These are phyloP conservation scores for Elephantulus edwardii DNA, from an alignment of 2,113 vertebrate species.

Conservation along the genomic window DNA sequence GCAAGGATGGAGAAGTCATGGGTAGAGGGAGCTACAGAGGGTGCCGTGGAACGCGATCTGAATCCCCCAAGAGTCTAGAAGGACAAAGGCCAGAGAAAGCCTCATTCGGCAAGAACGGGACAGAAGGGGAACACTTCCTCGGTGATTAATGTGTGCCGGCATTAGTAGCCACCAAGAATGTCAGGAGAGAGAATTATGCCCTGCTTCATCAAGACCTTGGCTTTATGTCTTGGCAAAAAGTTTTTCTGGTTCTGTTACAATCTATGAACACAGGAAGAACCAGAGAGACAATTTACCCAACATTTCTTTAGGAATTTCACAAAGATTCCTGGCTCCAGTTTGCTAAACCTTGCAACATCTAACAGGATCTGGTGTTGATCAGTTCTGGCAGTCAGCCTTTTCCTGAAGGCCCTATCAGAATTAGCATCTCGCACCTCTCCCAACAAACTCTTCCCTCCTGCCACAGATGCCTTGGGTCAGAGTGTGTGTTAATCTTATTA, in stretches of 20 bases:
- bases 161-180: neutral
- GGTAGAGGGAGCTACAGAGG: neutral
- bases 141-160: neutral
- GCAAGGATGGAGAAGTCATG: neutral
- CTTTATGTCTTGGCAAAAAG: neutral
- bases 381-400: rapidly evolving
- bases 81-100: neutral
- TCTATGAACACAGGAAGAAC: neutral
- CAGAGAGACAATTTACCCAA: neutral
- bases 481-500: slow-evolving; percentile 65
- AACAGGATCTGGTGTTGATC: neutral
- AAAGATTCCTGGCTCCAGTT: neutral
- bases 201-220: neutral
- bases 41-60: neutral
- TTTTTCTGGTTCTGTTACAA: neutral
- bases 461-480: slow-evolving; percentile 60
- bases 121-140: neutral
- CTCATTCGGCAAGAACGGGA: neutral
- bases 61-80: neutral
- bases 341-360: neutral
- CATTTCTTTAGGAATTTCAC: neutral
- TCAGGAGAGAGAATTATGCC: neutral
- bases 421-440: slow-evolving; percentile 12
- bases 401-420: neutral
- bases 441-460: slow-evolving; percentile 61